Percentiles rank a stretch among this genome's conserved stretches.
Conservation (phyloP, 2,888 invertebrate genomes). For the Polyommatus icarus region DNA sequence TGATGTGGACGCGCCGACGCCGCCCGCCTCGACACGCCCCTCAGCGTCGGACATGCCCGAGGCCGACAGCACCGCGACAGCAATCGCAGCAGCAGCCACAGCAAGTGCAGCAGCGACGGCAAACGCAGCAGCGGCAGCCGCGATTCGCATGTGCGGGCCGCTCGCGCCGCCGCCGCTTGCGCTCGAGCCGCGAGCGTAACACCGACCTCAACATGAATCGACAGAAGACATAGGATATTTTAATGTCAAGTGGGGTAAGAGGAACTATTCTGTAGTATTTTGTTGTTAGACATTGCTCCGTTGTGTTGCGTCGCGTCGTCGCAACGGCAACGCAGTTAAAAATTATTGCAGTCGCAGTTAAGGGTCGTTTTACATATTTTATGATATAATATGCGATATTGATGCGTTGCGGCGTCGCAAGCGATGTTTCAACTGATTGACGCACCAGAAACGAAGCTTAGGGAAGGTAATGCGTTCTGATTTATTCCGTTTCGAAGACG, state of each 20-base stretch:
- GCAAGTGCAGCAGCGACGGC: neutral
- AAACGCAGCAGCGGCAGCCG: neutral
- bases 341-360: neutral
- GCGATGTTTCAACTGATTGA: too few relatives aligned
- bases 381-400: too few relatives aligned
- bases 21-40: slow-evolving; percentile 62
- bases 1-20: slow-evolving; percentile 77
- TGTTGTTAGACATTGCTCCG: too few relatives aligned
- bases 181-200: slow-evolving; percentile 48
- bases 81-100: neutral
- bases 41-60: slow-evolving; percentile 54
- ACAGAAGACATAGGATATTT: slow-evolving; percentile 30
- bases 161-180: slow-evolving; percentile 40
- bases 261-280: neutral
- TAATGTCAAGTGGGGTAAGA: neutral
- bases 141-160: slow-evolving; percentile 38
- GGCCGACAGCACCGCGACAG: slow-evolving; percentile 51
- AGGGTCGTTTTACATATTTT: neutral
- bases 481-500: neutral
- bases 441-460: too few relatives aligned
- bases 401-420: too few relatives aligned
- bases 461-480: too few relatives aligned
- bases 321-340: too few relatives aligned
- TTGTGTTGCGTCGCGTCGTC: too few relatives aligned
- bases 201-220: slow-evolving; percentile 49